Percentiles rank a stretch among this genome's conserved stretches.
Conservation (phyloP, 2,888 invertebrate species). For the Stratiomys singularior region DNA sequence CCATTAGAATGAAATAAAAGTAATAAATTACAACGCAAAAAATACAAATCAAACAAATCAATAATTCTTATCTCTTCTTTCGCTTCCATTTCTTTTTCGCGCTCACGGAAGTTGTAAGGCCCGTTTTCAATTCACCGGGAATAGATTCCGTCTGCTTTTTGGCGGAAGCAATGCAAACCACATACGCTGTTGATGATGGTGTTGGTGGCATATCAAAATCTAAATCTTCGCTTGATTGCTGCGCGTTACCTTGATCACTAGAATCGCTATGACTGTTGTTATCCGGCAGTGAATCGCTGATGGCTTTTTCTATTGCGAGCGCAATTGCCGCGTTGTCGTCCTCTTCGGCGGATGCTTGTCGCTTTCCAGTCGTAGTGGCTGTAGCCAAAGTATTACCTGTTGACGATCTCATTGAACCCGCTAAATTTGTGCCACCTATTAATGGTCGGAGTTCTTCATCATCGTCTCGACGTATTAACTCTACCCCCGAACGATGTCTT, state of each 20-base stretch:
- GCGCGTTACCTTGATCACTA: constrained; percentile 47
- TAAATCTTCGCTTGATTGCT: constrained; percentile 34
- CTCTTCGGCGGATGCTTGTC: constrained; percentile 27
- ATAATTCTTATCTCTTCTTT: constrained; percentile 67
- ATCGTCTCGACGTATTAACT: constrained; percentile 52
- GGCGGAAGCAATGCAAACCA: constrained; percentile 10
- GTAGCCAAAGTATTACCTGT: constrained; percentile 6
- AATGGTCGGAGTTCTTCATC: constrained; percentile 64
- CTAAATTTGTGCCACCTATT: constrained; percentile 55
- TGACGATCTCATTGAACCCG: constrained; percentile 52
- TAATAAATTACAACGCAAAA: constrained; percentile 64
- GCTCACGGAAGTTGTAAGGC: constrained; percentile 49
- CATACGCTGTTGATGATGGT: constrained; percentile 53
- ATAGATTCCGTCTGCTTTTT: constrained; percentile 39
- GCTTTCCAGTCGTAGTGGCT: neutral
- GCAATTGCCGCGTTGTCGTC: constrained; percentile 45
- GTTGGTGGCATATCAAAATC: constrained; percentile 27
- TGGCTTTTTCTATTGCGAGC: constrained; percentile 47
- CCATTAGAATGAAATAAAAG: constrained; percentile 57
- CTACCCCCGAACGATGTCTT: constrained; percentile 54
- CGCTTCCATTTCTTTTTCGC: constrained; percentile 65
- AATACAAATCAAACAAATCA: constrained; percentile 65
- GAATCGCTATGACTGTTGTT: constrained; percentile 54
- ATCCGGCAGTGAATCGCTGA: constrained; percentile 50
- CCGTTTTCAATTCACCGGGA: constrained; percentile 45